phyloP scores from a whole-genome alignment of 1,140 invertebrate genomes.

The Drosophila arawakana region DNA sequence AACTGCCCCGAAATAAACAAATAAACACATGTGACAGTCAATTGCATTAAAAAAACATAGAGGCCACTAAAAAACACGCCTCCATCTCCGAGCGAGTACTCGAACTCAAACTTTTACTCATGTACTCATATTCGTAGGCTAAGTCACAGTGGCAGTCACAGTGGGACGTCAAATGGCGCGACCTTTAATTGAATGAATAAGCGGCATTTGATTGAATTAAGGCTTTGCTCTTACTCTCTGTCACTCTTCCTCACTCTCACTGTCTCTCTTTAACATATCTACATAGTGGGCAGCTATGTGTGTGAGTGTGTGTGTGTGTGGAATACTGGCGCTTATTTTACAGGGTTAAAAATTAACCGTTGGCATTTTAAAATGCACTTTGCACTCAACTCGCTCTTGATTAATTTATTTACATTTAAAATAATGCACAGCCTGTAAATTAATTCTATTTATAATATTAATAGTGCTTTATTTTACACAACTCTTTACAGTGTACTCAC shows the following conservation, averaged over 20 bases:
- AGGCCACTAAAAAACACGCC: constrained; percentile 1
- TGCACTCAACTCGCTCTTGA: constrained; percentile 27
- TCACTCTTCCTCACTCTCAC: constrained; percentile 1
- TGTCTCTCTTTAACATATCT: constrained; percentile 23
- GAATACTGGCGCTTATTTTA: constrained; percentile 47
- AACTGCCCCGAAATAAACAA: constrained; percentile 10
- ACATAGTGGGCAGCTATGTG: background rate
- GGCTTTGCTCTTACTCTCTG: constrained; percentile 28
- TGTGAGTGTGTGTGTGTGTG: background rate
- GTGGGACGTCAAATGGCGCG: constrained; percentile 77
- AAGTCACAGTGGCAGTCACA: constrained; percentile 44
- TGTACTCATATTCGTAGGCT: constrained; percentile 15
- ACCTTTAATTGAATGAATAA: constrained; percentile 84
- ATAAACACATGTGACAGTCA: constrained; percentile 50
- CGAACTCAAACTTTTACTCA: constrained; percentile 1
- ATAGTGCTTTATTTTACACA: background rate
- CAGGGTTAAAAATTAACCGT: constrained; percentile 32
- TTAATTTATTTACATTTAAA: constrained; percentile 1
- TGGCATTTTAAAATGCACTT: constrained; percentile 54
- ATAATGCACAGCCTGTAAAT: background rate
- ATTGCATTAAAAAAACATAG: constrained; percentile 56
- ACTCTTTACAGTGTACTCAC: background rate
- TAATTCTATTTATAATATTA: too few relatives aligned
- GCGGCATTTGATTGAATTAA: constrained; percentile 84
- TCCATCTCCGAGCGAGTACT: constrained; percentile 6